A percentile compares a stretch with the other conserved stretches of the same genome.
Evolutionary conservation across 2,797 vertebrate species (phyloP).

Genomic region (Pelodytes ibericus): DNA sequence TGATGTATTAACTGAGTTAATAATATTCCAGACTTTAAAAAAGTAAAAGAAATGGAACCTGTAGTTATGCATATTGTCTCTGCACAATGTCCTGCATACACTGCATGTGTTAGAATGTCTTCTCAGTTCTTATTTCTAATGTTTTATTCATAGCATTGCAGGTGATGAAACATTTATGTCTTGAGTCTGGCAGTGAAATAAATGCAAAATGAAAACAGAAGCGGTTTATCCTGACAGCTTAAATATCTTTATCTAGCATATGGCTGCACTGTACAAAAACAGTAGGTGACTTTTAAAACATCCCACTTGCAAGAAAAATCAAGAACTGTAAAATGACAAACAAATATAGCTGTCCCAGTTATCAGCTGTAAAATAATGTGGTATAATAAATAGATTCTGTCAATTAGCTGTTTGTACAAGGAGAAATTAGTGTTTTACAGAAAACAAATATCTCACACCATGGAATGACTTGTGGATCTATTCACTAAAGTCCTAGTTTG

Average conservation of each 20-base stretch:
- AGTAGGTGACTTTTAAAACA: constrained; percentile 81
- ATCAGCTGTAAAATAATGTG: constrained; percentile 68
- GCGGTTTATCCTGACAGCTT: constrained; percentile 99
- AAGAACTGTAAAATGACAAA: constrained; percentile 74
- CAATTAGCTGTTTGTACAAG: constrained; percentile 24
- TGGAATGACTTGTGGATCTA: too few relatives aligned
- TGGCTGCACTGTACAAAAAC: constrained; percentile 90
- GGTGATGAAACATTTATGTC: constrained; percentile 99
- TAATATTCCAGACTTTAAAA: constrained; percentile 77
- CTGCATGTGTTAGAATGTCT: constrained; percentile 91
- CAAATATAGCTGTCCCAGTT: constrained; percentile 67
- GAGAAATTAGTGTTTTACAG: too few relatives aligned
- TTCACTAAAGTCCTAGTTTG: too few relatives aligned
- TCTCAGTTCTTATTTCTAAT: constrained; percentile 97
- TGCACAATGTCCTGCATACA: constrained; percentile 84
- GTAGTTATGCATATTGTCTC: constrained; percentile 85
- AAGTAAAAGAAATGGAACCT: constrained; percentile 82
- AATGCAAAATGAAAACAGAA: constrained; percentile 99
- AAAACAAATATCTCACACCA: too few relatives aligned
- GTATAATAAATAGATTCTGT: constrained; percentile 23
- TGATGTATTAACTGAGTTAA: constrained; percentile 76
- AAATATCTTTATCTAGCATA: constrained; percentile 99
- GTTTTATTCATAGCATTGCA: constrained; percentile 99
- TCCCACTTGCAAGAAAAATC: constrained; percentile 71
- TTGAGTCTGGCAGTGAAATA: constrained; percentile 99